Base-by-base conservation (phyloP, 2,888 invertebrate species). In the Erebia ligea region DNA sequence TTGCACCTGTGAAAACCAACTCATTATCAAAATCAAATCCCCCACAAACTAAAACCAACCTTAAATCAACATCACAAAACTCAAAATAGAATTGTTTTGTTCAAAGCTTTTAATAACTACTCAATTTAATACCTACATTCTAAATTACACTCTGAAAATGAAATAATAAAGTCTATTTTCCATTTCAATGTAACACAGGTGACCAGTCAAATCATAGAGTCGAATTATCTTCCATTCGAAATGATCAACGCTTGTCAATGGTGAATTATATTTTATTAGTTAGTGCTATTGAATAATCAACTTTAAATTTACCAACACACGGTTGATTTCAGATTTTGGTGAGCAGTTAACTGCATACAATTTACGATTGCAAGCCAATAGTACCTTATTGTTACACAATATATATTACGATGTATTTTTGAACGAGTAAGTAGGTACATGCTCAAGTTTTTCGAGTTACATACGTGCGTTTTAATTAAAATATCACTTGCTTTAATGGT, bases 211-310 rank as follows among this genome's bases (percentile, higher is more conserved):
- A 34, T 34, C 34, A 6, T 34, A 34, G 25, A 25, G 34, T 34
- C 34, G 84, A 87, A 87, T 88, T 86, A 83, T 85, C 84, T 87
- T 86, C 83, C 85, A 89, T 87, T 87, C 86, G 80, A 82, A 84
- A 81, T 83, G 86, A 87, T 89, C 84, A 86, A 86, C 84, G 82
- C 77, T 81, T 85, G 80, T 81, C 81, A 80, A 81, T 79, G 80
- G 81, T 79, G 69, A 77, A 75, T 65, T 45, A 34, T 34, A 34
- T 34, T 34, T 34, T 34, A 34, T 34, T 34, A 67, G 45, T 40
- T 56, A 54, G 25, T 21, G 59, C 10, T 75, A 77, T 71, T 68
- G 65, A 40, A 80, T 80, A 77, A 77, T 79, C 69, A 76, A 78
- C 83, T 81, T 78, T 84, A 80, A 58, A 15, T 0, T 0, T 8